These are phyloP conservation scores for Montipora cactus DNA, from an alignment of 64 coral and sea anemone species.

Conservation along the genomic window DNA sequence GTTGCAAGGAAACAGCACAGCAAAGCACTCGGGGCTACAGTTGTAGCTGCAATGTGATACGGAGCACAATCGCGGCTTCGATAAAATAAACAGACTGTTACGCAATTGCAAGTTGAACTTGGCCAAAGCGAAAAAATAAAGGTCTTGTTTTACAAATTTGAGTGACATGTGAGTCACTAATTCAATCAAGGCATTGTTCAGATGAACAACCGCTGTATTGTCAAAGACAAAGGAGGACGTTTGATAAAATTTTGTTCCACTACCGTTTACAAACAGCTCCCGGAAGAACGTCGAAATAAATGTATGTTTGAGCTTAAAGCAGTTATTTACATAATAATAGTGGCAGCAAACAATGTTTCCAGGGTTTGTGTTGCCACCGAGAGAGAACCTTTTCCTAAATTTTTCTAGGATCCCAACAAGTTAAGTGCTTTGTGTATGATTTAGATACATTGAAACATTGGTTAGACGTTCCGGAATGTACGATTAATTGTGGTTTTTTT, in stretches of 20 bases:
- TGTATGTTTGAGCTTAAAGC: neutral
- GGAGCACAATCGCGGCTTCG: neutral
- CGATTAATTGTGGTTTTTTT: neutral
- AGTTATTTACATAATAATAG: neutral
- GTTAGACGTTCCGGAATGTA: neutral
- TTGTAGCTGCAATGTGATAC: neutral
- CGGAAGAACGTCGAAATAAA: neutral
- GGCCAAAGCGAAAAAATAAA: neutral
- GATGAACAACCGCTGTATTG: neutral
- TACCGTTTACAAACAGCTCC: neutral
- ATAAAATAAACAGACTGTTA: neutral
- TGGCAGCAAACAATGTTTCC: neutral
- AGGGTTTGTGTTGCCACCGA: neutral
- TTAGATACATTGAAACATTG: neutral
- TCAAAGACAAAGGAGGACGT: neutral
- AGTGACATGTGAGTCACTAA: neutral
- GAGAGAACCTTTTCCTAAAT: neutral
- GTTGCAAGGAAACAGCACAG: too few species aligned
- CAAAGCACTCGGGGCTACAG: too few species aligned
- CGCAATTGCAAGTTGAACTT: constrained; percentile 37
- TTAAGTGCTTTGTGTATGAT: neutral
- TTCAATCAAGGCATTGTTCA: neutral
- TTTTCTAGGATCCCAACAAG: neutral
- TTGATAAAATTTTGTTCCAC: neutral
- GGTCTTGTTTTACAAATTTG: neutral